A percentile compares a stretch with the other conserved stretches of the same genome.
Evolutionary conservation across 2,797 vertebrate genomes (phyloP).

Genomic region (Pseudomugil tenellus): DNA sequence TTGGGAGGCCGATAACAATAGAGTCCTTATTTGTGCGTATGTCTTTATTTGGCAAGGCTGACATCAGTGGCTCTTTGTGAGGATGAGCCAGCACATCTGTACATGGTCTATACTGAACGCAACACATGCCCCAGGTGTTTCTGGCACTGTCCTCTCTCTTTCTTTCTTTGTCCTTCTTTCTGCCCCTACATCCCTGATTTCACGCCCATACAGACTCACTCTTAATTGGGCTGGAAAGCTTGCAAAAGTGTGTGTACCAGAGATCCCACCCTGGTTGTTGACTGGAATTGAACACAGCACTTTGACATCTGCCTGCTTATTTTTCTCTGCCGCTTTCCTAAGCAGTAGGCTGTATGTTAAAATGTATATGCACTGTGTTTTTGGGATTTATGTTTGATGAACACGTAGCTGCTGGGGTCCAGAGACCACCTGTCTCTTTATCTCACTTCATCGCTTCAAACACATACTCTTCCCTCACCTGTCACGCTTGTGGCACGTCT

Average conservation of each 20-base stretch:
- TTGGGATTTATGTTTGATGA: conserved; percentile 22
- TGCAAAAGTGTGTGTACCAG: conserved; percentile 62
- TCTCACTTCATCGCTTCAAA: not conserved
- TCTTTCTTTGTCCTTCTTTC: conserved; percentile 34
- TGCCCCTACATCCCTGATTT: conserved; percentile 52
- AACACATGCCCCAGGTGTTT: conserved; percentile 74
- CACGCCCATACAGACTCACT: conserved; percentile 53
- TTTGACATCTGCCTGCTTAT: not conserved
- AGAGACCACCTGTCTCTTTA: conserved; percentile 40
- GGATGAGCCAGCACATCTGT: conserved; percentile 78
- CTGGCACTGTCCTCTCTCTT: conserved; percentile 62
- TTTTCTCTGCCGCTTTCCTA: not conserved
- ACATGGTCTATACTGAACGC: conserved; percentile 56
- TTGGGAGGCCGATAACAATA: conserved; percentile 62
- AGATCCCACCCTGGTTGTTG: conserved; percentile 56
- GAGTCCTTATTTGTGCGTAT: conserved; percentile 66
- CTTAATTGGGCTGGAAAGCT: conserved; percentile 73
- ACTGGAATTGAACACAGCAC: conserved; percentile 16
- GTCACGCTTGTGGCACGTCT: conserved; percentile 40
- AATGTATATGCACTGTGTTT: too few relatives aligned
- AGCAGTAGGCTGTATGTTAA: too few relatives aligned
- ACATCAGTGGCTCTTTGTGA: conserved; percentile 76
- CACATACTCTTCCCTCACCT: conserved; percentile 5
- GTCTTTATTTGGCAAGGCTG: conserved; percentile 64
- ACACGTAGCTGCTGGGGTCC: conserved; percentile 27